A percentile compares a stretch with the other conserved stretches of the same genome.
Conservation (phyloP, 1,140 invertebrate genomes). For the Helicoverpa armigera region DNA sequence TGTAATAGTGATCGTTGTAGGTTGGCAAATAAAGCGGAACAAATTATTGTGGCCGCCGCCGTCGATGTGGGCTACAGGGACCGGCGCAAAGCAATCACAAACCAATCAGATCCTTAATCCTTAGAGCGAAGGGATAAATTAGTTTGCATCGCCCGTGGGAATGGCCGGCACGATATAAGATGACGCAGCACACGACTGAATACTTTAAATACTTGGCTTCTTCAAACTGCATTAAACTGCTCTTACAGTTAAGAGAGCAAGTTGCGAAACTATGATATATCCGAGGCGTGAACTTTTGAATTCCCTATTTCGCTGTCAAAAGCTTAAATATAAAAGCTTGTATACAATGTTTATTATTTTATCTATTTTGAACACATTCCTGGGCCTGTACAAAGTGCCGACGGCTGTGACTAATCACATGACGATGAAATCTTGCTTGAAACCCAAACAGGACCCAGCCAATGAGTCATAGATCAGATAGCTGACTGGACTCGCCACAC, state of each 20-base stretch:
- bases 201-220: slow-evolving; percentile 49
- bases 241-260: slow-evolving; percentile 49
- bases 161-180: slow-evolving; percentile 49
- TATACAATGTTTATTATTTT: slow-evolving; percentile 33
- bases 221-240: slow-evolving; percentile 46
- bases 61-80: slow-evolving; percentile 48
- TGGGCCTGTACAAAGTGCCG: slow-evolving; percentile 36
- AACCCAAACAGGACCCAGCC: slow-evolving; percentile 53
- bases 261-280: slow-evolving; percentile 15
- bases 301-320: background rate
- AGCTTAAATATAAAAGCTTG: slow-evolving; percentile 8
- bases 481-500: slow-evolving; percentile 35
- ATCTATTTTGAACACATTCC: slow-evolving; percentile 50
- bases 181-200: slow-evolving; percentile 53
- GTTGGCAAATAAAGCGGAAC: slow-evolving; percentile 64
- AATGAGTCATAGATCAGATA: slow-evolving; percentile 67
- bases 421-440: slow-evolving; percentile 53
- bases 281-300: slow-evolving; percentile 8
- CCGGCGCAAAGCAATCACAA: slow-evolving; percentile 40
- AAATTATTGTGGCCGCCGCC: slow-evolving; percentile 60
- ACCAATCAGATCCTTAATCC: slow-evolving; percentile 51
- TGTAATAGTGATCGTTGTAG: slow-evolving; percentile 51
- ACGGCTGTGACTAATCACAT: slow-evolving; percentile 55
- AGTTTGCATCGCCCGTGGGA: slow-evolving; percentile 59
- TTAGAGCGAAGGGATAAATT: slow-evolving; percentile 51